A percentile compares a stretch with the other conserved stretches of the same genome.
These are phyloP conservation scores for Carcina quercana DNA, from an alignment of 2,888 invertebrate genomes.

Conservation along the genomic window DNA sequence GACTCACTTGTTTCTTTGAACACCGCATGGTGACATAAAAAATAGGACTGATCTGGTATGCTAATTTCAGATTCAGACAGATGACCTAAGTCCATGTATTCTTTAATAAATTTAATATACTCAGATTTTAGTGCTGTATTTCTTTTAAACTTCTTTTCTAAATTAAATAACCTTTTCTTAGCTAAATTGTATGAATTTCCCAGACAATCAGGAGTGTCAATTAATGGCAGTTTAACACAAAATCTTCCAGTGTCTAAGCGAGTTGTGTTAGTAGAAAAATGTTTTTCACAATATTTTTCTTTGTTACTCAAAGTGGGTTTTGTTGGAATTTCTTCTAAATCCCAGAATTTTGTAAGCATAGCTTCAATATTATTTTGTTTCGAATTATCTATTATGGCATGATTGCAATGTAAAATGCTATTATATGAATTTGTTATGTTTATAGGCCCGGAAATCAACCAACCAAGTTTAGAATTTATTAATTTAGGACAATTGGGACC, in stretches of 20 bases:
- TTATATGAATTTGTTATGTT: constrained; percentile 1
- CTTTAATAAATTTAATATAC: constrained; percentile 6
- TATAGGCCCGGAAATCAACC: constrained; percentile 22
- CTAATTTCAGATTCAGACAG: constrained; percentile 8
- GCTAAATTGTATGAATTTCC: constrained; percentile 1
- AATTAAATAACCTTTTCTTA: background rate
- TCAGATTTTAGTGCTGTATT: constrained; percentile 5
- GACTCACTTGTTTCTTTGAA: constrained; percentile 25
- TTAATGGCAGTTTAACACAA: background rate
- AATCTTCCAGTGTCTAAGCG: constrained; percentile 1
- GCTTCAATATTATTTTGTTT: constrained; percentile 9
- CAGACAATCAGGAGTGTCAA: background rate
- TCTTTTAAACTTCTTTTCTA: constrained; percentile 8
- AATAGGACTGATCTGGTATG: constrained; percentile 17
- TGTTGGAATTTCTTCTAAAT: constrained; percentile 18
- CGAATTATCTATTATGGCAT: constrained; percentile 1
- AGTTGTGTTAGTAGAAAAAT: constrained; percentile 1
- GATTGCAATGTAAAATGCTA: constrained; percentile 9
- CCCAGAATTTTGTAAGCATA: constrained; percentile 18
- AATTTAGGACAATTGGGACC: constrained; percentile 15
- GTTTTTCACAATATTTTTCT: constrained; percentile 12
- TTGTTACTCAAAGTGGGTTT: constrained; percentile 7
- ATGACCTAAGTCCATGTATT: constrained; percentile 16
- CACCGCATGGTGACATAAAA: constrained; percentile 37
- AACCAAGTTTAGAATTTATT: constrained; percentile 18